These are phyloP conservation scores for Percopsis omiscomaycus DNA, from an alignment of 2,797 vertebrate species.

Conservation along the genomic window DNA sequence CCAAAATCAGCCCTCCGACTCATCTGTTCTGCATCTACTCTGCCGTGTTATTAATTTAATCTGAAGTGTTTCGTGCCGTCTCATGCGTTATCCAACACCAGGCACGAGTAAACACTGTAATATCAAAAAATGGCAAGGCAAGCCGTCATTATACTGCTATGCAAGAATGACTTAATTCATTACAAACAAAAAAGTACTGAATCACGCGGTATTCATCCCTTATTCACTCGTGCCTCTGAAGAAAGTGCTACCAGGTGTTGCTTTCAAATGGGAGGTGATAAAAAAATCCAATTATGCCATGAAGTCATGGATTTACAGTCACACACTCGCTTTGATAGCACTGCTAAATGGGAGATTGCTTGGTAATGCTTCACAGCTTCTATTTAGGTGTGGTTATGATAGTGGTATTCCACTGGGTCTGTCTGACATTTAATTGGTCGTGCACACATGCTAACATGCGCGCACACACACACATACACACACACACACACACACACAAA, in stretches of 20 bases:
- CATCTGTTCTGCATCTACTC: slow-evolving; percentile 1
- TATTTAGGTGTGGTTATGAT: slow-evolving; percentile 16
- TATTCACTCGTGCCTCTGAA: not conserved
- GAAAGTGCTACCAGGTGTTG: slow-evolving; percentile 60
- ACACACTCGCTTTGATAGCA: slow-evolving; percentile 19
- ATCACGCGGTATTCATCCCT: slow-evolving; percentile 27
- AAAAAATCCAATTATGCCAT: slow-evolving; percentile 45
- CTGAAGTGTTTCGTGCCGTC: too few relatives aligned
- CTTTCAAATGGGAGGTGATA: slow-evolving; percentile 38
- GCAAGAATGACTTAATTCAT: slow-evolving; percentile 7
- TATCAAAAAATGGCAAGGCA: not conserved
- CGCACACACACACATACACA: slow-evolving; percentile 1
- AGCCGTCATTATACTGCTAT: not conserved
- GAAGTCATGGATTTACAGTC: slow-evolving; percentile 35
- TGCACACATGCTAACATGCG: slow-evolving; percentile 7
- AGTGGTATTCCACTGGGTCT: not conserved
- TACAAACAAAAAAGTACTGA: slow-evolving; percentile 8
- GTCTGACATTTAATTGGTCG: slow-evolving; percentile 10
- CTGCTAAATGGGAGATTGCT: slow-evolving; percentile 11
- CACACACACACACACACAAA: slow-evolving; percentile 6
- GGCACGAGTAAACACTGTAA: slow-evolving; percentile 3
- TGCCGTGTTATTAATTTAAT: not conserved
- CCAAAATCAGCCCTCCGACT: not conserved
- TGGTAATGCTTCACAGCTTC: slow-evolving; percentile 39
- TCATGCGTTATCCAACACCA: slow-evolving; percentile 6